A percentile compares a stretch with the other conserved stretches of the same genome.
phyloP scores from a whole-genome alignment of 1,140 invertebrate genomes.

The Globodera rostochiensis region DNA sequence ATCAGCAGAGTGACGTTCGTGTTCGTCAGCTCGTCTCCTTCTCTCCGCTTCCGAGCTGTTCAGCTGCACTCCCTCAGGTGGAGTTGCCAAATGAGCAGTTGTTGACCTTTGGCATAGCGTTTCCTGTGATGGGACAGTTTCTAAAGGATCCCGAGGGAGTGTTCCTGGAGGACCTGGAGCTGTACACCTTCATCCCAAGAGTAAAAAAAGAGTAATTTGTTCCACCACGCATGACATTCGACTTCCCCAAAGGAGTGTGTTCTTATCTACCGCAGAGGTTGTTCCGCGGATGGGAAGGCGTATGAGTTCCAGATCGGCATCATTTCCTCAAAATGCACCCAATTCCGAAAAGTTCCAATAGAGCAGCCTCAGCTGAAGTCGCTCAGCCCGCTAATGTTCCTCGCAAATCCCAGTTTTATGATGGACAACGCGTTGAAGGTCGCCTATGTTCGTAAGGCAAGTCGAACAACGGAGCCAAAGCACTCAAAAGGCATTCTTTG shows the following conservation, averaged over 20 bases:
- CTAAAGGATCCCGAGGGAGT: not conserved
- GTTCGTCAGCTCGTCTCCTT: not conserved
- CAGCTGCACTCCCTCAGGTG: not conserved
- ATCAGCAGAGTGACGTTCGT: not conserved
- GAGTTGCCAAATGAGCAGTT: not conserved
- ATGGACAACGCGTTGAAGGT: not conserved
- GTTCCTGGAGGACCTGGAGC: constrained; percentile 5
- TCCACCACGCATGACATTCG: not conserved
- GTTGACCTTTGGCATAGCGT: not conserved
- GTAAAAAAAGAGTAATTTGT: not conserved
- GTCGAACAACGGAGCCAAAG: too few species aligned
- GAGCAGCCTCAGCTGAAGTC: not conserved
- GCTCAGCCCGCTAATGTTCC: not conserved
- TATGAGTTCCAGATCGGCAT: constrained; percentile 11
- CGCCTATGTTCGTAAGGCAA: constrained; percentile 3
- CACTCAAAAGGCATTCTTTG: too few species aligned
- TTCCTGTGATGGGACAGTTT: not conserved
- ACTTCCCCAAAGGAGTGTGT: not conserved
- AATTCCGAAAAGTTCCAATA: not conserved
- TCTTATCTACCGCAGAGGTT: not conserved
- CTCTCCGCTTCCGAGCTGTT: constrained; percentile 1
- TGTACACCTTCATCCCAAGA: constrained; percentile 1
- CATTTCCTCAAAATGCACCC: not conserved
- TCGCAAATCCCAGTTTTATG: not conserved
- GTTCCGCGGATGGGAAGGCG: not conserved